Evolutionary conservation across 2,113 vertebrate genomes (phyloP).

Genomic region (Corvus hawaiiensis): DNA sequence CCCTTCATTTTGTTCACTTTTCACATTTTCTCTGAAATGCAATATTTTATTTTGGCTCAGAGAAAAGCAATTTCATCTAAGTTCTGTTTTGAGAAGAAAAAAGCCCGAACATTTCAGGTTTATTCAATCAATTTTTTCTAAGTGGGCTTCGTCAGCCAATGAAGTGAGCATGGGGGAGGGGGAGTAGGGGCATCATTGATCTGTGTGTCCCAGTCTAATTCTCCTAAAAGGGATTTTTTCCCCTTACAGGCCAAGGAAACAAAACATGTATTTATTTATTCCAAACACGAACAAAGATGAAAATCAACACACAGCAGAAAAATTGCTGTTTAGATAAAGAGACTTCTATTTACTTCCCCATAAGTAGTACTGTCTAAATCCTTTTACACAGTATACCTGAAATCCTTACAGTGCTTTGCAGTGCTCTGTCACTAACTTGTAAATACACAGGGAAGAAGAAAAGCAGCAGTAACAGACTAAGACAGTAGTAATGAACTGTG

Average conservation of each 20-base stretch:
- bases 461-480: not conserved
- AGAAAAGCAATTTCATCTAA: not conserved
- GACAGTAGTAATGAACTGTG: slow-evolving; percentile 21
- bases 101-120: not conserved
- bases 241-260: not conserved
- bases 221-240: not conserved
- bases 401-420: not conserved
- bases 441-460: not conserved
- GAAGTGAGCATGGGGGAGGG: fast-evolving
- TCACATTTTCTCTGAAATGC: not conserved
- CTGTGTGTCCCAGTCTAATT: not conserved
- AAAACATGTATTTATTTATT: not conserved
- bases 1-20: not conserved
- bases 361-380: not conserved
- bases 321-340: not conserved
- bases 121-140: not conserved
- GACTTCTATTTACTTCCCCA: not conserved
- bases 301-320: not conserved
- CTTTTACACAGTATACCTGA: not conserved
- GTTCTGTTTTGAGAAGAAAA: not conserved
- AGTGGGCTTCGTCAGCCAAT: not conserved
- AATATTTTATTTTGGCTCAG: not conserved
- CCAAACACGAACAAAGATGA: not conserved
- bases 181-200: fast-evolving
- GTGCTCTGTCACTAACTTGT: not conserved